These are phyloP conservation scores for Phodopus roborovskii DNA, from an alignment of 2,113 vertebrate species.

Conservation along the genomic window DNA sequence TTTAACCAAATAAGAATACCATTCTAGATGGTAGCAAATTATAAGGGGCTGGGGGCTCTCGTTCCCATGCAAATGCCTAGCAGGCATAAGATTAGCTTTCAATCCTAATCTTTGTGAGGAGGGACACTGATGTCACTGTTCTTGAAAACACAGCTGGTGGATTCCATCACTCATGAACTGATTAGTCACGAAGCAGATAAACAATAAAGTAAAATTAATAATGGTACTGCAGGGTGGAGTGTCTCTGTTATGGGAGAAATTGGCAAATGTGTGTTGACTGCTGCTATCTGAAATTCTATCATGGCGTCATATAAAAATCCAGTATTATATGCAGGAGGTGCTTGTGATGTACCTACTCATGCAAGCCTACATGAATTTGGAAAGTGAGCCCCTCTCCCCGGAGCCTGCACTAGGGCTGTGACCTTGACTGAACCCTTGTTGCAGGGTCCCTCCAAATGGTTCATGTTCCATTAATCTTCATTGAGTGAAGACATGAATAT, in stretches of 20 bases:
- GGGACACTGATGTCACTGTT: background rate
- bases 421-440: background rate
- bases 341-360: background rate
- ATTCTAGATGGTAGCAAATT: conserved; percentile 61
- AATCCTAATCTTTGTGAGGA: background rate
- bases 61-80: background rate
- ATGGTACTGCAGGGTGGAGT: background rate
- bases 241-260: background rate
- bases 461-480: background rate
- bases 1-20: conserved; percentile 69
- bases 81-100: background rate
- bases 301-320: background rate
- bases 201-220: conserved; percentile 37
- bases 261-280: conserved; percentile 7
- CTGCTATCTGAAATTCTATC: conserved; percentile 4
- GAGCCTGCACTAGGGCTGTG: background rate
- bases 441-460: background rate
- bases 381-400: background rate
- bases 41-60: background rate
- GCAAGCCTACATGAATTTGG: background rate
- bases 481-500: conserved; percentile 3
- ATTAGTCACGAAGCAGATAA: conserved; percentile 19
- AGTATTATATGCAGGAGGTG: background rate
- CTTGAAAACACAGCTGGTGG: conserved; percentile 1
- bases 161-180: background rate